Evolutionary conservation across 2,113 vertebrate genomes (phyloP), one percentile per base, ranked within the genome.

Genomic region (Polypterus bichir): DNA sequence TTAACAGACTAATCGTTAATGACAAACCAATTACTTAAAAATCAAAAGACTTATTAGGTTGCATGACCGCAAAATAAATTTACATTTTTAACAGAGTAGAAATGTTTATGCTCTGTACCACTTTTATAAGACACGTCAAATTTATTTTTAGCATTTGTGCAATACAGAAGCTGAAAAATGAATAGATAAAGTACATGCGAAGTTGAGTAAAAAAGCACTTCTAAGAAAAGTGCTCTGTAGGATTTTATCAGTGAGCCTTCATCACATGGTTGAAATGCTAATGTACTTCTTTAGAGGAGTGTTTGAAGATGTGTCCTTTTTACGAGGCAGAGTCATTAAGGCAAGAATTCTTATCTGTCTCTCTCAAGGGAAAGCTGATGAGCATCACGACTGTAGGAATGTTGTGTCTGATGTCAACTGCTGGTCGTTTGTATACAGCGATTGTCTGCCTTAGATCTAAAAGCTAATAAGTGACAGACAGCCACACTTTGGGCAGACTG

Each of bases 401-500:
- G 51, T 52, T 10, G 10, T 52, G 51, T 52, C 51, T 52, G 51
- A 3, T 52, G 51, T 52, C 10, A 52, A 52, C 27, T 27, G 27
- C 27, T 27, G 27, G 27, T 52, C 7, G 51, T 52, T 7, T 52
- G 51, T 58, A 5, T 58, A 44, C 56, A 45, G 5, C 8, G 44
- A 27, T 58, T 58, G 56, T 58, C 5, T 44, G 44, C 27, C 5
- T 58, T 6, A 44, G 56, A 58, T 44, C 56, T 58, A 7, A 44
- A 58, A 58, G 44, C 56, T 44, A 58, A 58, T 44, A 58, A 58
- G 8, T 7, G 46, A 44, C 56, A 58, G 44, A 45, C 56, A 58
- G 44, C 44, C 56, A 58, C 56, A 58, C 56, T 45, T 58, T 58
- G 44, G 44, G 44, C 44, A 45, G 44, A 6, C 56, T 58, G 56